Base-by-base conservation (phyloP, 2,888 invertebrate species). In the Cryptocephalus primarius region DNA sequence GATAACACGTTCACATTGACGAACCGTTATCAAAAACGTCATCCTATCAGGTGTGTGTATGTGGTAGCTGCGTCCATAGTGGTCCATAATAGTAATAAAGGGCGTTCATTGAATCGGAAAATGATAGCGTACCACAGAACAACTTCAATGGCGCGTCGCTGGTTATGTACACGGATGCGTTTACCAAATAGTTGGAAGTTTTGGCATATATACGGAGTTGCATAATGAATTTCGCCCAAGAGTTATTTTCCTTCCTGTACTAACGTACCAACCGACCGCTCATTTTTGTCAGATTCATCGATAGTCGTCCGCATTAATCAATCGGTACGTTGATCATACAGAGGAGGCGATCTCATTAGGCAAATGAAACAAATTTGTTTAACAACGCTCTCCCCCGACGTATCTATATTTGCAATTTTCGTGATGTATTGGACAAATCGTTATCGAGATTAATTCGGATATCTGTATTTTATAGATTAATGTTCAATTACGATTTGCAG, bases 71-170 rank as follows among this genome's bases (percentile, higher is more conserved):
- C 22, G 22, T 22, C 22, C 22, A 22, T 22, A 22, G n/a, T 45
- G 40, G 42, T 45, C 45, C 45, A 45, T 45, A 45, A 48, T 45
- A 48, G 43, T 45, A 39, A 47, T 47, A 46, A 32, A 36, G 40
- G 39, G 41, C 42, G 39, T 47, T 34, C 50, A 43, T 34, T 38
- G 22, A 34, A 45, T 44, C 48, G 48, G 46, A 48, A 51, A 51
- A 51, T 48, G 51, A 51, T 51, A 51, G 46, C 48, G 39, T 33
- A 45, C 42, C 43, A 46, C 45, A 46, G 39, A 49, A 42, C 49
- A 44, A 33, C 44, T 41, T 42, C 32, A 33, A 36, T 49, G 47
- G 43, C 42, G 41, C 47, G 47, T 41, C 47, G 45, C 48, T 51
- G 51, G 53, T 51, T 55, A 52, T 22, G 22, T 22, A 22, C 22